Evolutionary conservation across 1,140 invertebrate species (phyloP), one percentile per base, ranked within the genome.

Genomic region (Drosophila ambigua): DNA sequence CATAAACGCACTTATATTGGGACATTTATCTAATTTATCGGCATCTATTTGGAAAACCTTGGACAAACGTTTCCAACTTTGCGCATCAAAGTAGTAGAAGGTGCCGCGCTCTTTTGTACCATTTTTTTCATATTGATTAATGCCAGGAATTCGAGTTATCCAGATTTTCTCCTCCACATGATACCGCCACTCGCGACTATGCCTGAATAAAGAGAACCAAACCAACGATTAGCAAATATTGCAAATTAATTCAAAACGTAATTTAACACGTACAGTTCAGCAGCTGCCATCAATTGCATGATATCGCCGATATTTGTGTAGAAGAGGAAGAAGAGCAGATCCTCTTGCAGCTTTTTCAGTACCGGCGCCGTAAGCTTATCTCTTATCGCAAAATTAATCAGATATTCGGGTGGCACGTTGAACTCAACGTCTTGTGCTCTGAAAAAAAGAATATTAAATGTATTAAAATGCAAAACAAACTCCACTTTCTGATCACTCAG

Each of bases 81-180:
- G 96, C 84, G 97, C 97, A 94, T 99, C 99, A 93, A 99, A 99
- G 93, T 98, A 99, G 94, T 98, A 99, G 93, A 99, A 99, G 77
- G 98, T 99, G 93, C 98, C 98, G 88, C 98, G 94, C 94, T 99
- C 98, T 93, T 98, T 99, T 72, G 96, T 97, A 72, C 94, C 95
- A 75, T 98, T 98, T 93, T 99, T 99, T 93, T 99, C 97, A 72
- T 92, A 92, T 69, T 97, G 94, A 73, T 97, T 95, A 71, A 96
- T 96, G 73, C 98, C 98, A 63, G 97, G 98, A 79, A 98, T 98
- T 93, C 99, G 96, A 76, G 98, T 99, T 92, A 99, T 98, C 99
- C 99, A 99, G 78, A 99, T 97, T 92, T 98, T 97, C 92, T 99
- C 98, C 91, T 99, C 98, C 94, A 97, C 99, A 92, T 99, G 98